These are phyloP conservation scores for Trichogramma pretiosum DNA, from an alignment of 1,140 invertebrate species.

Conservation along the genomic window DNA sequence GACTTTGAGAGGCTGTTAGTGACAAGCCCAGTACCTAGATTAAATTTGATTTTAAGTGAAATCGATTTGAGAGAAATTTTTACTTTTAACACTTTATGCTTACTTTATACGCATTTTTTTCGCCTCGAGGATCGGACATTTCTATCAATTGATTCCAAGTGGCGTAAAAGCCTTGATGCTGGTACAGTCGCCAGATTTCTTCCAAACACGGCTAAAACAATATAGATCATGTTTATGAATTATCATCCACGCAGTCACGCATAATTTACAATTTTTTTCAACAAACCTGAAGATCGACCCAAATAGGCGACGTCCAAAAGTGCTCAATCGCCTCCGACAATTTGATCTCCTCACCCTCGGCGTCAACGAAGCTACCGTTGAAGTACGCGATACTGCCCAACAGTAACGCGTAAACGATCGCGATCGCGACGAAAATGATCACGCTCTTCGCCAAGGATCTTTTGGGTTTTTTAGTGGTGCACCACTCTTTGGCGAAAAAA, in stretches of 20 bases:
- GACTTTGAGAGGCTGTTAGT: slow-evolving; percentile 67
- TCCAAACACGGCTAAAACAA: slow-evolving; percentile 45
- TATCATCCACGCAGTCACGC: no score
- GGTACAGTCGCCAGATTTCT: slow-evolving; percentile 52
- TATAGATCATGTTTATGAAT: not conserved
- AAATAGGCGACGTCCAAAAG: slow-evolving; percentile 80
- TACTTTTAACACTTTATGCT: not conserved
- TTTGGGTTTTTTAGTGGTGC: slow-evolving; percentile 51
- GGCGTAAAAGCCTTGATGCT: slow-evolving; percentile 68
- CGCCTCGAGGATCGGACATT: slow-evolving; percentile 78
- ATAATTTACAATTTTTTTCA: no score
- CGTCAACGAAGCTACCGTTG: slow-evolving; percentile 77
- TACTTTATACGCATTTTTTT: slow-evolving; percentile 82
- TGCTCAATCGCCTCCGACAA: slow-evolving; percentile 79
- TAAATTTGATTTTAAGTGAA: not conserved
- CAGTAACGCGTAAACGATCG: slow-evolving; percentile 60
- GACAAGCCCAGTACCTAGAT: slow-evolving; percentile 64
- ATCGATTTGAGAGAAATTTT: no score
- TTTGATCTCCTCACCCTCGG: slow-evolving; percentile 79
- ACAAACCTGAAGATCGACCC: slow-evolving; percentile 49
- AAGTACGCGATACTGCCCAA: slow-evolving; percentile 79
- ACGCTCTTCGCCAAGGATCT: slow-evolving; percentile 41
- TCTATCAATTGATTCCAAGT: slow-evolving; percentile 82
- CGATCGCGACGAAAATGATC: slow-evolving; percentile 49
- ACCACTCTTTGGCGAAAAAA: slow-evolving; percentile 67